Conservation (phyloP, 2,113 vertebrate genomes). For the Pachyramphus minor region DNA sequence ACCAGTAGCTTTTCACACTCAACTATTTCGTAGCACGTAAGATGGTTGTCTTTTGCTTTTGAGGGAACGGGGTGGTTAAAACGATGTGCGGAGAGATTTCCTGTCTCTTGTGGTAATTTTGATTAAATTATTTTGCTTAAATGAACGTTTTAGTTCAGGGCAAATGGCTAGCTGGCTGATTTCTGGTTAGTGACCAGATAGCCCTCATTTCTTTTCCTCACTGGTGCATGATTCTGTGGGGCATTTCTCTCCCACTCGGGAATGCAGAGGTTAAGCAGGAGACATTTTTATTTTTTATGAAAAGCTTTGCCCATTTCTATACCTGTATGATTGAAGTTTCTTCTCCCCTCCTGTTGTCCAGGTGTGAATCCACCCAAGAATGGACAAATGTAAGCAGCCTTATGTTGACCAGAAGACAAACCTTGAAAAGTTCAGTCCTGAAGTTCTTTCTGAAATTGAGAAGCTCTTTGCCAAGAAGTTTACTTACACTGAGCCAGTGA, state of each 20-base stretch:
- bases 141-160: background rate
- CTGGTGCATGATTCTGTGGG: background rate
- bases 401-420: conserved; percentile 27
- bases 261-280: background rate
- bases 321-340: background rate
- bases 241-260: background rate
- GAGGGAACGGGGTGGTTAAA: background rate
- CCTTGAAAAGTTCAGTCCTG: conserved; percentile 63
- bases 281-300: background rate
- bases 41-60: background rate
- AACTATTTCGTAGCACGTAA: background rate
- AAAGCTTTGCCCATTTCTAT: background rate
- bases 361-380: conserved; percentile 68
- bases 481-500: conserved; percentile 77
- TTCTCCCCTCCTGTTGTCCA: background rate
- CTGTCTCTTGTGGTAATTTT: background rate
- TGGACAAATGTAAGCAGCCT: conserved; percentile 78
- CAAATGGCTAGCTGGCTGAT: background rate
- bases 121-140: background rate
- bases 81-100: background rate
- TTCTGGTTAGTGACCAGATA: background rate
- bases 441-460: conserved; percentile 74
- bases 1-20: background rate
- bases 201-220: background rate
- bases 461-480: conserved; percentile 82